These are phyloP conservation scores for Pitangus sulphuratus DNA, from an alignment of 2,797 vertebrate species.

Conservation along the genomic window DNA sequence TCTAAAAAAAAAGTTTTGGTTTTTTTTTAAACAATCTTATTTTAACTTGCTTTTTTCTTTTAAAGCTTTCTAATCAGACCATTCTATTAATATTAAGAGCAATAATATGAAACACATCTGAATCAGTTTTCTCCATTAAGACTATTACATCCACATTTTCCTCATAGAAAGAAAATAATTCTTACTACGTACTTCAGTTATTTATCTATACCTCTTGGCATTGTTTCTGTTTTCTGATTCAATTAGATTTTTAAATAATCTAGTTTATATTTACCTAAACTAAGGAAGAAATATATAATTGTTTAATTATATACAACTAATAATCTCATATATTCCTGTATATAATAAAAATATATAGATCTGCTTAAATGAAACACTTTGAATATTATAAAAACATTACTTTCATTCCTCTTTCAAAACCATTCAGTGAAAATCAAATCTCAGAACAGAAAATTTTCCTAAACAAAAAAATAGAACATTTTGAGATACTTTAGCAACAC, in stretches of 20 bases:
- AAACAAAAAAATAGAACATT: background rate
- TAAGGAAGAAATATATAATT: background rate
- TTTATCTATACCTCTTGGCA: background rate
- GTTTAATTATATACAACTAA: background rate
- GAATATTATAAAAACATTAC: background rate
- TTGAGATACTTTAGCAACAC: background rate
- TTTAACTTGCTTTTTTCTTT: background rate
- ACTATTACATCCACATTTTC: background rate
- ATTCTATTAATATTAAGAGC: background rate
- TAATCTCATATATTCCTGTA: background rate
- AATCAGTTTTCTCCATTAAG: background rate
- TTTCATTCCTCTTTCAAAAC: background rate
- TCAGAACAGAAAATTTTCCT: background rate
- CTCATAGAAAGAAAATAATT: background rate
- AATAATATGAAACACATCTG: background rate
- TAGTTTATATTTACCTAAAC: background rate
- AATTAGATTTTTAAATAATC: background rate
- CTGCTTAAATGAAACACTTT: background rate
- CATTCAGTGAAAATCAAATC: background rate
- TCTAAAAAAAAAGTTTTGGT: background rate
- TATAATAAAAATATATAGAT: background rate
- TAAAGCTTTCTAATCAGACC: background rate
- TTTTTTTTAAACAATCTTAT: background rate
- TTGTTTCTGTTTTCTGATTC: background rate
- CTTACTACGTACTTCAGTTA: background rate